Evolutionary conservation across 2,797 vertebrate species (phyloP).

Genomic region (Microcaecilia unicolor): DNA sequence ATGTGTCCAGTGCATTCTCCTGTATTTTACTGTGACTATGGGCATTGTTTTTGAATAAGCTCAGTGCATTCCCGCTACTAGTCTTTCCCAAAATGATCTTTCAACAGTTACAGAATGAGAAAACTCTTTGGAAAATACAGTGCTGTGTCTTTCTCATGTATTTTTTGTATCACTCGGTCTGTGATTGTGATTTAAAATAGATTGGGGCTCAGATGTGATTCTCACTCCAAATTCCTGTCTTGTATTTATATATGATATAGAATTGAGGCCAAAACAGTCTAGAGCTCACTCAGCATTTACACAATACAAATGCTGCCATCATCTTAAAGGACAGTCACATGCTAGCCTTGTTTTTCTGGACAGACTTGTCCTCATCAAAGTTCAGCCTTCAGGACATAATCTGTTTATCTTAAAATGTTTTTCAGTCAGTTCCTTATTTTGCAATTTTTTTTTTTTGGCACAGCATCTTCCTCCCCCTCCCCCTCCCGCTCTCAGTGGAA

Average conservation of each 20-base stretch:
- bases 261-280: slow-evolving; percentile 36
- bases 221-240: slow-evolving; percentile 16
- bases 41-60: too few relatives aligned
- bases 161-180: too few relatives aligned
- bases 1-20: too few relatives aligned
- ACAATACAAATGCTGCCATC: slow-evolving; percentile 20
- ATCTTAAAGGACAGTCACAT: slow-evolving; percentile 38
- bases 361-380: slow-evolving; percentile 21
- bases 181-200: too few relatives aligned
- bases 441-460: neutral
- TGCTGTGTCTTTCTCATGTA: too few relatives aligned
- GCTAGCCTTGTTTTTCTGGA: slow-evolving; percentile 60
- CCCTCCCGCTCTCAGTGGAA: too few relatives aligned
- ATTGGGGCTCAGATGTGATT: too few relatives aligned
- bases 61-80: too few relatives aligned
- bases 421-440: neutral
- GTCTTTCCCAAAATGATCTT: too few relatives aligned
- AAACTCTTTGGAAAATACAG: too few relatives aligned
- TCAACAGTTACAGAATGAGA: too few relatives aligned
- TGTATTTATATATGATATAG: slow-evolving; percentile 28
- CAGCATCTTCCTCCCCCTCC: neutral
- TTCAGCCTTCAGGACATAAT: slow-evolving; percentile 18
- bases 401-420: slow-evolving; percentile 8
- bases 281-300: slow-evolving; percentile 21
- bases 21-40: too few relatives aligned